Conservation (phyloP, 2,113 vertebrate species). For the Irena cyanogastra region DNA sequence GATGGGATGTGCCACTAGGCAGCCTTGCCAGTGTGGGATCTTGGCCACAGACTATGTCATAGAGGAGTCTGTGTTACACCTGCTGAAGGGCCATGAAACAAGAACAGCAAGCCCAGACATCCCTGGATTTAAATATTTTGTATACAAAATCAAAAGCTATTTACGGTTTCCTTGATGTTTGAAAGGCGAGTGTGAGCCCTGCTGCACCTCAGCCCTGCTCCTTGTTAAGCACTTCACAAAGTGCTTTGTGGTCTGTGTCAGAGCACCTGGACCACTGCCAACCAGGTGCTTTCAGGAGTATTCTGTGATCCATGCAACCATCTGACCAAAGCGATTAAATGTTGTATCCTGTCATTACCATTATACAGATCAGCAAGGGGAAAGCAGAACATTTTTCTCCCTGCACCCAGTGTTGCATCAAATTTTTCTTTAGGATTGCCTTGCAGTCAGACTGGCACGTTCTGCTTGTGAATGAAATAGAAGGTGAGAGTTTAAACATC, state of each 20-base stretch:
- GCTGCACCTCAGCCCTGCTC: background rate
- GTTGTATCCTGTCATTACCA: background rate
- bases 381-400: background rate
- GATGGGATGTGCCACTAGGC: background rate
- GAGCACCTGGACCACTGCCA: background rate
- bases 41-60: background rate
- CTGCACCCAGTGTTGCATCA: fast-evolving
- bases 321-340: background rate
- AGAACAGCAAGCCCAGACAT: background rate
- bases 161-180: background rate
- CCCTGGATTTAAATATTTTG: background rate
- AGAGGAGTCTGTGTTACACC: background rate
- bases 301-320: background rate
- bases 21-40: background rate
- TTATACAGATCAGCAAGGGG: background rate
- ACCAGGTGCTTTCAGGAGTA: background rate
- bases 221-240: background rate
- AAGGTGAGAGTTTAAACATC: background rate
- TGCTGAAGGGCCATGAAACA: background rate
- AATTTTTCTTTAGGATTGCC: background rate
- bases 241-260: background rate
- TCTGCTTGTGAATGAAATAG: background rate
- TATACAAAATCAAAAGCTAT: background rate
- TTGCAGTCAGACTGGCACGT: background rate
- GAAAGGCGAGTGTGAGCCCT: background rate